Evolutionary conservation across 2,888 invertebrate species (phyloP).

Genomic region (Eupelmus urozonus): DNA sequence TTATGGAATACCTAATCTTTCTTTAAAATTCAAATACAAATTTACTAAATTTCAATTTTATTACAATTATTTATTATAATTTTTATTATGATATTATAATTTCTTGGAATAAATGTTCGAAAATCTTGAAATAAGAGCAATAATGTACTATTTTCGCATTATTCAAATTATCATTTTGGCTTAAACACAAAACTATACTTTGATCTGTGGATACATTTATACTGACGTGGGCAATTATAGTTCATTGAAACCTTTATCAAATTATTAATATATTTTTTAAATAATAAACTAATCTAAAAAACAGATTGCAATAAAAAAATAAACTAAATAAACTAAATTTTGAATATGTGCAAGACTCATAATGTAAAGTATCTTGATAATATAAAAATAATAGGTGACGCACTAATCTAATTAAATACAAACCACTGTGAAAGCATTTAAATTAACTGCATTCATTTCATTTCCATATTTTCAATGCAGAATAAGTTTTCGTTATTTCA

Average conservation of each 20-base stretch:
- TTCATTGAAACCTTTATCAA: background rate
- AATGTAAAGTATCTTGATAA: too few species aligned
- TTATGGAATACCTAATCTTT: too few species aligned
- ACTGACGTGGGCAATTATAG: constrained; percentile 18
- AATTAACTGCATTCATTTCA: too few species aligned
- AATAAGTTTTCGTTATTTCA: too few species aligned
- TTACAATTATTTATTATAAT: background rate
- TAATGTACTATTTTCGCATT: constrained; percentile 17
- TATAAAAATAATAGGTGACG: too few species aligned
- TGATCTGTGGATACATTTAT: constrained; percentile 43
- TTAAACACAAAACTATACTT: constrained; percentile 39
- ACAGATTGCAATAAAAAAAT: background rate
- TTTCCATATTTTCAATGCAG: too few species aligned
- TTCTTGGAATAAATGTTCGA: background rate
- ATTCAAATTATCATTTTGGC: constrained; percentile 40
- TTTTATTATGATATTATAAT: background rate
- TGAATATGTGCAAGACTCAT: too few species aligned
- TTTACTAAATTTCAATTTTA: background rate
- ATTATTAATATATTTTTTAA: background rate
- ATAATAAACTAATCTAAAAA: background rate
- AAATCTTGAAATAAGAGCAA: constrained; percentile 30
- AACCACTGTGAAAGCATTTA: too few species aligned
- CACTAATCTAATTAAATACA: too few species aligned
- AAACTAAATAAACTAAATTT: too few species aligned
- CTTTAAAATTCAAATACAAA: too few species aligned